Evolutionary conservation across 1,140 invertebrate species (phyloP), one percentile per base, ranked within the genome.

Genomic region (Alviniconcha marisindica): DNA sequence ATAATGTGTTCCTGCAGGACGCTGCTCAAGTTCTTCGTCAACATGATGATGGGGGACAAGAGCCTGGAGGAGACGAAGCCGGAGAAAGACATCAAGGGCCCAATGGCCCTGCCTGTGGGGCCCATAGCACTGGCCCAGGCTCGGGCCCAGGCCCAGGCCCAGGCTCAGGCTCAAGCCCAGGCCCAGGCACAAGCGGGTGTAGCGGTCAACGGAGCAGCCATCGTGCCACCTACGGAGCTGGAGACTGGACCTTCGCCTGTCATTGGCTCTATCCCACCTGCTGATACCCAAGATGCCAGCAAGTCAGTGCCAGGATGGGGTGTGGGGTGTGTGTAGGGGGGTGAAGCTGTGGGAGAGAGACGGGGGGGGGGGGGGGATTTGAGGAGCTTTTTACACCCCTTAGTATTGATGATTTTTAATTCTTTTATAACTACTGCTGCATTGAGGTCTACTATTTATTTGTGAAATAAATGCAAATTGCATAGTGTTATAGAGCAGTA

Each of bases 171-270:
- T 7, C 36, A 33, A 51, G 44, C 71, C 81, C 60, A 84, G 83
- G 31, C 84, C 84, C 18, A 92, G 96, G 91, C 96, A 97, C 89
- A 95, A 38, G 97, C 97, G 91, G 96, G 97, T 89, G 96, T 97
- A 86, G 95, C 95, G 48, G 79, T 36, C 4, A 69, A 76, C 44
- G 83, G 80, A 42, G 54, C 66, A 66, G 28, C 56, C n/a, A 21
- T 82, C 18, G 31, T 54, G 31, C 63, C 42, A 44, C 76, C 74
- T 31, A 44, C 71, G 38, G 81, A 82, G 31, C 38, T 60, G 36
- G 79, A 85, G 44, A 77, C 28, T 42, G 77, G 74, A 76, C 85
- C 87, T 14, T 71, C 85, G 18, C 69, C 69, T 31, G 78, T 80
- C 40, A 80, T 80, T 18, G 78, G 78, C 24, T 80, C 82, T 31